Evolutionary conservation across 1,140 invertebrate species (phyloP).

Genomic region (Harpegnathos saltator): DNA sequence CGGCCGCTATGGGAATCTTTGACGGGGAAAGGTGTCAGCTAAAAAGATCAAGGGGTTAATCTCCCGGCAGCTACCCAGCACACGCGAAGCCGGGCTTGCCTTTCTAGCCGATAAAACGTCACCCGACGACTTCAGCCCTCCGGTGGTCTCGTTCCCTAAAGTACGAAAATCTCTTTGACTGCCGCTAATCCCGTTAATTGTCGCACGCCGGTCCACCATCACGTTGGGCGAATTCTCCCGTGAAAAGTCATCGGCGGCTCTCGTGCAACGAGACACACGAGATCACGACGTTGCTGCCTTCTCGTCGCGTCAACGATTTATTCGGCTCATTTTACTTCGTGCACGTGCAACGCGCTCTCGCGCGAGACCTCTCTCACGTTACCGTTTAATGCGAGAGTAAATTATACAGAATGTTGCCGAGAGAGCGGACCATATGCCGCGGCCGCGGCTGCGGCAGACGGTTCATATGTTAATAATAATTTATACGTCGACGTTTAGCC

Average conservation of each 20-base stretch:
- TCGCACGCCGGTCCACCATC: conserved; percentile 34
- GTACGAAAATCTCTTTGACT: conserved; percentile 65
- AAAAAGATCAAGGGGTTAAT: conserved; percentile 66
- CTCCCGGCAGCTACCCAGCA: conserved; percentile 4
- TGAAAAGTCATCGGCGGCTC: conserved; percentile 34
- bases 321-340: neutral
- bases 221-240: conserved; percentile 34
- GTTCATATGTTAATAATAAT: neutral
- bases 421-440: no score
- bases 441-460: no score
- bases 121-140: conserved; percentile 26
- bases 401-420: neutral
- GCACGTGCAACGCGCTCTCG: neutral
- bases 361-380: neutral
- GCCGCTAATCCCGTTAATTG: conserved; percentile 70
- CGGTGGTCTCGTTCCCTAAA: conserved; percentile 38
- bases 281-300: neutral
- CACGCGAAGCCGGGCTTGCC: neutral
- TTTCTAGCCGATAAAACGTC: conserved; percentile 61
- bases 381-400: conserved; percentile 6
- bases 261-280: conserved; percentile 7
- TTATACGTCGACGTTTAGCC: neutral
- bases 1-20: conserved; percentile 33
- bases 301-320: neutral
- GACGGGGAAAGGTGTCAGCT: conserved; percentile 53